Evolutionary conservation across 2,113 vertebrate species (phyloP).

Genomic region (Ailuropoda melanoleuca): DNA sequence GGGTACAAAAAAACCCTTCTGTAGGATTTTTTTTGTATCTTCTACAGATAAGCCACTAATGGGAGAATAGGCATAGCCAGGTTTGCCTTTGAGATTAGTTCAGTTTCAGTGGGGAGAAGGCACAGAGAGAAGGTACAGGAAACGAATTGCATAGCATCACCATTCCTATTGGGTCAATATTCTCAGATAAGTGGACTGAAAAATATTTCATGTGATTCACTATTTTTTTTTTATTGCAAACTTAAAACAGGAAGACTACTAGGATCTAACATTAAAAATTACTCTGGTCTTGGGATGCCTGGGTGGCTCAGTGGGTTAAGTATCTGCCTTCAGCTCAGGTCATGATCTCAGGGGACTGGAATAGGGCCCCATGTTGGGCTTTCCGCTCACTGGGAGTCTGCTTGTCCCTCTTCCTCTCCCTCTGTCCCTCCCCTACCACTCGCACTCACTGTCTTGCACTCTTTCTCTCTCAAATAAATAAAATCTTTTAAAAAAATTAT

Average conservation of each 20-base stretch:
- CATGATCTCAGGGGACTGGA: no score
- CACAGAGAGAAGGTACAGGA: neutral
- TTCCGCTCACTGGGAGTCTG: neutral
- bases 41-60: neutral
- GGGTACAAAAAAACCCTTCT: no score
- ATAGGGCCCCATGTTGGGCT: neutral
- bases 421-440: neutral
- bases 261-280: neutral
- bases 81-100: neutral
- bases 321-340: neutral
- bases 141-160: neutral
- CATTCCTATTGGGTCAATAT: neutral
- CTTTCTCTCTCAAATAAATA: neutral
- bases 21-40: no score
- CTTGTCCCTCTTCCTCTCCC: neutral
- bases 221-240: neutral
- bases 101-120: neutral
- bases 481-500: neutral
- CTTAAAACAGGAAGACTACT: neutral
- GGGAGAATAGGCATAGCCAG: neutral
- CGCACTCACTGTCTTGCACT: neutral
- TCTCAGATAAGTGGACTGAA: neutral
- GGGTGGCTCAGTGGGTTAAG: neutral
- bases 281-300: neutral
- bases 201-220: neutral